Conservation (phyloP, 2,113 vertebrate species). For the Bubo bubo region DNA sequence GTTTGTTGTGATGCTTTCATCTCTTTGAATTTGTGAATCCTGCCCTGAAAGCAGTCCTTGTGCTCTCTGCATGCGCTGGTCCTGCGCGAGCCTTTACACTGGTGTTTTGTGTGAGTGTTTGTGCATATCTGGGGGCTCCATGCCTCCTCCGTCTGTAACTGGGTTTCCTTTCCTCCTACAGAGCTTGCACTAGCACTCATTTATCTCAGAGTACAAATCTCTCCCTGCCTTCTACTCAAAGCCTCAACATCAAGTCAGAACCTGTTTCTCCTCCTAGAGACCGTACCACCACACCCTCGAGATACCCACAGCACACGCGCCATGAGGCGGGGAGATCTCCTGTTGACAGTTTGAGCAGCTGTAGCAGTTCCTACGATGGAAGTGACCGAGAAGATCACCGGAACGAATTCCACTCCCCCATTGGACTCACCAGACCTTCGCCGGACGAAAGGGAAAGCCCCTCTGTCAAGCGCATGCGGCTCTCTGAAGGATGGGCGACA, state of each 20-base stretch:
- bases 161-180: slow-evolving; percentile 97
- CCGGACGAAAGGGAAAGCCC: slow-evolving; percentile 97
- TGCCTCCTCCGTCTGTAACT: slow-evolving; percentile 91
- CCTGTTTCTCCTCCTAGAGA: slow-evolving; percentile 99
- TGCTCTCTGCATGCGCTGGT: background rate
- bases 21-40: background rate
- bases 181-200: slow-evolving; percentile 99
- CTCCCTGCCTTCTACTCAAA: slow-evolving; percentile 99
- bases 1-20: background rate
- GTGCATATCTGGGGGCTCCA: slow-evolving; percentile 79
- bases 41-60: background rate
- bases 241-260: slow-evolving; percentile 99
- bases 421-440: slow-evolving; percentile 94
- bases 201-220: slow-evolving; percentile 99
- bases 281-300: slow-evolving; percentile 94
- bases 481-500: slow-evolving; percentile 99
- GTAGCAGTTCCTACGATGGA: slow-evolving; percentile 97
- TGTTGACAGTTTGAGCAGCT: slow-evolving; percentile 98
- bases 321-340: slow-evolving; percentile 98
- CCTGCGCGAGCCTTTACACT: slow-evolving; percentile 54
- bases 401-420: slow-evolving; percentile 97
- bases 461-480: slow-evolving; percentile 96
- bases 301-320: slow-evolving; percentile 91
- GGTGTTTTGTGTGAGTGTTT: slow-evolving; percentile 77
- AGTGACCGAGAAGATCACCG: slow-evolving; percentile 97